Base-by-base conservation (phyloP, 1,140 invertebrate species). In the Acarapis woodi region DNA sequence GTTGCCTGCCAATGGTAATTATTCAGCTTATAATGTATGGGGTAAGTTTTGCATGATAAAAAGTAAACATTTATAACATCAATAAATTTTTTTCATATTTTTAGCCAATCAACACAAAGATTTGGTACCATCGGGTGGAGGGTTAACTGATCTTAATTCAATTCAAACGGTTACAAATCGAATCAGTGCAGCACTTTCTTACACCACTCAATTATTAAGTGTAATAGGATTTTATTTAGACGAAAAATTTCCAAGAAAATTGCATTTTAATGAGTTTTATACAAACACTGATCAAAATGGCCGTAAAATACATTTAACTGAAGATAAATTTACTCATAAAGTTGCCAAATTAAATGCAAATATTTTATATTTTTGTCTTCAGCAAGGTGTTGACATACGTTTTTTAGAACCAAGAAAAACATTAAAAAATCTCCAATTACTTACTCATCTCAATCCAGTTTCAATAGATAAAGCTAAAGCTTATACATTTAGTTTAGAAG, bases 301-400 rank as follows among this genome's bases (percentile, higher is more conserved):
- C 73, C 76, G 51, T 77, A 78, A 53, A 73, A 67, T 49, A 59
- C 57, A 26, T 49, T 56, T 73, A 48, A 65, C 61, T 33, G 66
- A 71, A 49, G 61, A 67, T 43, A 67, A 72, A 51, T 76, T 80
- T 54, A 55, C 62, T 32, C 61, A 66, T 44, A 65, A 67, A 56
- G 72, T 80, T 4, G 66, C 71, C 5, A 63, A 68, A 38, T 59
- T 82, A 14, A 79, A 80, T 56, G 65, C 70, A 37, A 80, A 80
- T 49, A 63, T 80, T 30, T 54, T 80, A 44, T 70, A 76, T 54
- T 53, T 80, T 39, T 78, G 75, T 51, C 68, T 76, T 44, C 68
- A 68, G 2, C 74, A 79, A 54, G 67, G 69, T 46, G 66, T 76
- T 9, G 61, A 70, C 48, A 8, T 9, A 12, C 8, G 6, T 4